Evolutionary conservation across 1,140 invertebrate species (phyloP).

Genomic region (Amphibalanus amphitrite): DNA sequence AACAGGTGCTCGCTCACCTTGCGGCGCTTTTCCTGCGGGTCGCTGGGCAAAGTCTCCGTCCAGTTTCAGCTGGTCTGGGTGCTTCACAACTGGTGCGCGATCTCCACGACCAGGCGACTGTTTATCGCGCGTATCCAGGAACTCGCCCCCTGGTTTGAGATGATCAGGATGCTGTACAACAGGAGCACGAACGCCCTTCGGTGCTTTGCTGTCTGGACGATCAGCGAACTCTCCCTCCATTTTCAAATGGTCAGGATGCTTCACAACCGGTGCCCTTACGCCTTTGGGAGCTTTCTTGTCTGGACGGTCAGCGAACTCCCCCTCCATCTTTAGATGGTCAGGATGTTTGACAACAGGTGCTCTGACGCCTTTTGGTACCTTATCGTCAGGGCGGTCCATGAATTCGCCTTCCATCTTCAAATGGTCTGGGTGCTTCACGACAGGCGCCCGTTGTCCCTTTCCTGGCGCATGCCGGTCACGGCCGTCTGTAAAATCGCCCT

Average conservation of each 20-base stretch:
- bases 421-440: conserved; percentile 13
- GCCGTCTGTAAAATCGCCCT: conserved; percentile 12
- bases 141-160: conserved; percentile 25
- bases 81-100: conserved; percentile 26
- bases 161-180: conserved; percentile 7
- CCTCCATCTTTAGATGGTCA: too few species aligned
- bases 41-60: conserved; percentile 35
- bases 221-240: conserved; percentile 17
- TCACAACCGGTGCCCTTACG: conserved; percentile 19
- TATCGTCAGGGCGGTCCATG: too few species aligned
- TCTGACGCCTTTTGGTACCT: too few species aligned
- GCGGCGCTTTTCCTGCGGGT: conserved; percentile 18
- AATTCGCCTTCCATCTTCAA: conserved; percentile 16
- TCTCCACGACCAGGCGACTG: conserved; percentile 28
- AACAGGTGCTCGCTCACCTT: conserved; percentile 25
- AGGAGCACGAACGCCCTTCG: background rate
- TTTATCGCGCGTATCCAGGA: conserved; percentile 26
- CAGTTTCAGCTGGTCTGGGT: conserved; percentile 34
- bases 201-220: background rate
- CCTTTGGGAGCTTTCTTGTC: too few species aligned
- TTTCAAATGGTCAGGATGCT: conserved; percentile 21
- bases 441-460: conserved; percentile 23
- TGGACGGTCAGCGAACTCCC: too few species aligned
- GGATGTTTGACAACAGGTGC: too few species aligned
- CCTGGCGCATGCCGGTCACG: background rate